phyloP scores from a whole-genome alignment of 2,113 vertebrate species.

The Cygnus buccinator region DNA sequence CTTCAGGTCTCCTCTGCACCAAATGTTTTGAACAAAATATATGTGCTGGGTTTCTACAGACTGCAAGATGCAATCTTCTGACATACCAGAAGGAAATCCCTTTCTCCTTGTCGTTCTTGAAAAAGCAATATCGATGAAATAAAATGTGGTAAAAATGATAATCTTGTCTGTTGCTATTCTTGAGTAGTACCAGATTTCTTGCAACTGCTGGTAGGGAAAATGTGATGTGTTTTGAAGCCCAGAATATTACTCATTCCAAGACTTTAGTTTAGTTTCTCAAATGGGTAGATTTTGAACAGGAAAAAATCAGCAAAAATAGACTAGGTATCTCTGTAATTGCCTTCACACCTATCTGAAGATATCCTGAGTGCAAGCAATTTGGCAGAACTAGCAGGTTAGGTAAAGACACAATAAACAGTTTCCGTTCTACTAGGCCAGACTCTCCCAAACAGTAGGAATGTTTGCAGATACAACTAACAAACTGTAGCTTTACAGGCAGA shows the following conservation, averaged over 20 bases:
- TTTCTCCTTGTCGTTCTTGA: neutral
- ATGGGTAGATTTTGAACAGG: neutral
- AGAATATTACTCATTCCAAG: neutral
- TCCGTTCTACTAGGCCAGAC: neutral
- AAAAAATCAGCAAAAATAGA: neutral
- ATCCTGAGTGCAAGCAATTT: neutral
- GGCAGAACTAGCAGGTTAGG: neutral
- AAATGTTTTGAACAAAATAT: neutral
- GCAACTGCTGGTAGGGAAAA: neutral
- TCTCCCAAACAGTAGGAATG: neutral
- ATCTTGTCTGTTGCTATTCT: neutral
- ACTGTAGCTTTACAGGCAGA: neutral
- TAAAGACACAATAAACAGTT: constrained; percentile 13
- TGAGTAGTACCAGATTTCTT: constrained; percentile 14
- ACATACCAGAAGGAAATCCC: constrained; percentile 27
- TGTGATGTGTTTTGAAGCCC: neutral
- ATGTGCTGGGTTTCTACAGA: neutral
- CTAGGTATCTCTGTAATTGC: neutral
- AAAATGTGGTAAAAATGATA: neutral
- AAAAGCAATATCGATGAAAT: neutral
- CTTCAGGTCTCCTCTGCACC: constrained; percentile 16
- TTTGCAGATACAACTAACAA: neutral
- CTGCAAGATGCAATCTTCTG: neutral
- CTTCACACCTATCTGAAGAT: constrained; percentile 24
- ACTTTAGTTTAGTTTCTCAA: constrained; percentile 5